phyloP scores from a whole-genome alignment of 2,113 vertebrate species.

The Strix aluco region DNA sequence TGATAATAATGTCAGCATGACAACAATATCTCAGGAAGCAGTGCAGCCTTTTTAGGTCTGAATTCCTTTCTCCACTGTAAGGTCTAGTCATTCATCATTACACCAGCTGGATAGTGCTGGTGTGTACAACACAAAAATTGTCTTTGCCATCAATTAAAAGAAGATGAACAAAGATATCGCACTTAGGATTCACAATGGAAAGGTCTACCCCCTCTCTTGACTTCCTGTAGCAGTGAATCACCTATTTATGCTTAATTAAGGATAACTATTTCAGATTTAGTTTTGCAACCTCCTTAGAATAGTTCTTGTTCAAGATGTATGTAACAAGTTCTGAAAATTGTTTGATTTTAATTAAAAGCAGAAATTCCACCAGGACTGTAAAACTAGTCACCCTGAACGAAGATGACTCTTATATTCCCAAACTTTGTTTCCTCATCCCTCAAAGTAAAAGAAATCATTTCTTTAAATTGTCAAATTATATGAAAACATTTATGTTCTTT shows the following conservation, averaged over 20 bases:
- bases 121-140: neutral
- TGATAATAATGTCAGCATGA: neutral
- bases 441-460: neutral
- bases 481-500: neutral
- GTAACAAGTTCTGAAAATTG: neutral
- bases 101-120: neutral
- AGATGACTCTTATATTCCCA: neutral
- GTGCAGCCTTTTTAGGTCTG: neutral
- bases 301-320: neutral
- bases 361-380: neutral
- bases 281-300: neutral
- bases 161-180: neutral
- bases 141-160: neutral
- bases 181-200: neutral
- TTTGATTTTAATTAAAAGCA: conserved; percentile 24
- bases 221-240: neutral
- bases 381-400: neutral
- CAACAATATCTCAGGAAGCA: neutral
- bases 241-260: neutral
- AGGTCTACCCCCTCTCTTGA: neutral
- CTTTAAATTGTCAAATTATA: neutral
- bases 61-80: neutral
- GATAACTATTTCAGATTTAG: neutral
- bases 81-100: neutral
- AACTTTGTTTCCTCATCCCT: neutral